These are phyloP conservation scores for Sylvicola cinctus DNA, from an alignment of 2,888 invertebrate species.

Conservation along the genomic window DNA sequence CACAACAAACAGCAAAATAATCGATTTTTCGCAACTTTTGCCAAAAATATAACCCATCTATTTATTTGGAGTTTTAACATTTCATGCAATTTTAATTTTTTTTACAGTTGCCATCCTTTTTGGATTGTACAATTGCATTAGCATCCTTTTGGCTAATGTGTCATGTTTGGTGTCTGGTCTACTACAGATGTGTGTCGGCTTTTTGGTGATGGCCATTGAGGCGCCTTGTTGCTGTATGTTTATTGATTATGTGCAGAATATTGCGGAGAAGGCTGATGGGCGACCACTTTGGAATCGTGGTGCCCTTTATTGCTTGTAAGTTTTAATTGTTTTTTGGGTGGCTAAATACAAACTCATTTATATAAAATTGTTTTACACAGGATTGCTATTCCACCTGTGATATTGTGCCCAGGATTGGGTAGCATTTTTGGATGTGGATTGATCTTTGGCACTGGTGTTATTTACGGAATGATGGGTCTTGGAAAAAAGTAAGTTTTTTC, in stretches of 20 bases:
- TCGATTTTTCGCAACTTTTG: no score
- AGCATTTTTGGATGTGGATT: slow-evolving; percentile 74
- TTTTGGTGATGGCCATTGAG: slow-evolving; percentile 72
- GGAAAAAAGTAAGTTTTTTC: slow-evolving; percentile 72
- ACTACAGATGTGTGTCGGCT: slow-evolving; percentile 77
- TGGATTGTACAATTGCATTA: slow-evolving; percentile 53
- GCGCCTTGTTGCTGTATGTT: slow-evolving; percentile 96
- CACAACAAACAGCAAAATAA: not conserved
- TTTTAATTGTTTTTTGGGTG: no score
- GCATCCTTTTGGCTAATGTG: slow-evolving; percentile 39
- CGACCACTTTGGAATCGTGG: slow-evolving; percentile 84
- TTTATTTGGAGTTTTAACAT: no score
- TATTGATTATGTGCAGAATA: slow-evolving; percentile 76
- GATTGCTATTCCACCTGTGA: slow-evolving; percentile 56
- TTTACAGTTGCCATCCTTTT: slow-evolving; percentile 66
- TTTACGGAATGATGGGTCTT: slow-evolving; percentile 87
- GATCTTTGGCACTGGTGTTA: slow-evolving; percentile 69
- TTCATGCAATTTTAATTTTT: slow-evolving; percentile 7
- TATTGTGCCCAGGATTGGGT: slow-evolving; percentile 51
- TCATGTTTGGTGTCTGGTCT: slow-evolving; percentile 55
- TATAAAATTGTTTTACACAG: no score
- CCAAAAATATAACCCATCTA: no score
- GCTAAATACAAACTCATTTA: no score
- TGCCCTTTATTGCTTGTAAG: slow-evolving; percentile 65
- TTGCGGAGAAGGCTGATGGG: slow-evolving; percentile 63